Conservation (phyloP, 2,113 vertebrate genomes). For the Dendropsophus ebraccatus region DNA sequence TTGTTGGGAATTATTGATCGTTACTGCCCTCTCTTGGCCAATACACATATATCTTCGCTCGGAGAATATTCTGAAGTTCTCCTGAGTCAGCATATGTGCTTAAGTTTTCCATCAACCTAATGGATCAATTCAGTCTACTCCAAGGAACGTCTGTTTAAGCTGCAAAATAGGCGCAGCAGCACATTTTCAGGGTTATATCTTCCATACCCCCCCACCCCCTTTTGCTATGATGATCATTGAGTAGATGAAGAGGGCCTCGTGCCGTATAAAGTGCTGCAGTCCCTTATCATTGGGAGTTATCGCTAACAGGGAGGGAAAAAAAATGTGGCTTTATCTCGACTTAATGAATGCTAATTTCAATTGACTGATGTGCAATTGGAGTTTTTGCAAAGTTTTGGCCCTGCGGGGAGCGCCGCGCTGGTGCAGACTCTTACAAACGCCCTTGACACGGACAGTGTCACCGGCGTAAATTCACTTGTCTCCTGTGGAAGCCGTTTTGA, state of each 20-base stretch:
- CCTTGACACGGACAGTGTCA: constrained; percentile 11
- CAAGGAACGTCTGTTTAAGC: constrained; percentile 50
- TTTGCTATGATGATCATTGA: constrained; percentile 11
- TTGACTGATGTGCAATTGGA: constrained; percentile 22
- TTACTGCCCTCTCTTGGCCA: constrained; percentile 75
- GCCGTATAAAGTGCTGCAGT: constrained; percentile 1
- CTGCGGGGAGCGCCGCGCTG: not conserved
- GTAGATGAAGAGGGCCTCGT: not conserved
- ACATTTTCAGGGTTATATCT: constrained; percentile 46
- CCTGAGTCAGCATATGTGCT: not conserved
- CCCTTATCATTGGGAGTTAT: constrained; percentile 20
- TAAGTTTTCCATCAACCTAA: constrained; percentile 47
- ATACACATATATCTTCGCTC: constrained; percentile 52
- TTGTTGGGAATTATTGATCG: constrained; percentile 63
- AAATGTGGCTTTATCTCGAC: not conserved
- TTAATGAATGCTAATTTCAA: constrained; percentile 29
- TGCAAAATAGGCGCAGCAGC: constrained; percentile 47
- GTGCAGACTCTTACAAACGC: not conserved
- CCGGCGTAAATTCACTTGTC: constrained; percentile 20
- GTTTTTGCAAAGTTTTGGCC: not conserved
- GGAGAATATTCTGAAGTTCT: constrained; percentile 10
- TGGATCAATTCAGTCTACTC: constrained; percentile 55
- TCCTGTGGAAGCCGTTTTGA: not conserved
- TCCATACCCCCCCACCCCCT: constrained; percentile 3
- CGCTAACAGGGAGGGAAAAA: not conserved